phyloP scores from a whole-genome alignment of 2,113 vertebrate genomes.

The Siniperca knerii region DNA sequence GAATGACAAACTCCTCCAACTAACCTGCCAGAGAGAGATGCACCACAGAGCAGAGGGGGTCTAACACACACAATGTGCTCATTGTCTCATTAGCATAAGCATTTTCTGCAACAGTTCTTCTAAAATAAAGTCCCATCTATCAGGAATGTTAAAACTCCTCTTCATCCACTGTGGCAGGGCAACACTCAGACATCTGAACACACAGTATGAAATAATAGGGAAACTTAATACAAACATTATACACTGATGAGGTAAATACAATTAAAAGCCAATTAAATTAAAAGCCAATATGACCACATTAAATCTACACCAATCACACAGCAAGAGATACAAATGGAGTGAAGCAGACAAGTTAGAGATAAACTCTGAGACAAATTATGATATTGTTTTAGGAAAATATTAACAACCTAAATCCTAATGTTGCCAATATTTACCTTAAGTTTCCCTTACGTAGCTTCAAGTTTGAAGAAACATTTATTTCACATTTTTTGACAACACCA shows the following conservation, averaged over 20 bases:
- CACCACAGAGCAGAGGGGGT: constrained; percentile 29
- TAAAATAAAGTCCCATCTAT: background rate
- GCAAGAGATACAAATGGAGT: too few species aligned
- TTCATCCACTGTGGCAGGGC: background rate
- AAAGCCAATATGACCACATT: too few species aligned
- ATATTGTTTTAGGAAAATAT: background rate
- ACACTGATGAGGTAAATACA: background rate
- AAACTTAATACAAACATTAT: background rate
- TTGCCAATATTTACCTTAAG: background rate
- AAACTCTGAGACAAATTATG: too few species aligned
- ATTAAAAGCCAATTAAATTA: too few species aligned
- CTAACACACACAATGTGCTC: constrained; percentile 21
- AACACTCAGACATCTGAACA: background rate
- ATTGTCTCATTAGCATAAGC: constrained; percentile 64
- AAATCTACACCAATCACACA: too few species aligned
- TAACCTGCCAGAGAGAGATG: constrained; percentile 58
- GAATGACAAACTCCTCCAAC: constrained; percentile 63
- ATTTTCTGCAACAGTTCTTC: constrained; percentile 36
- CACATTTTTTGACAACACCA: background rate
- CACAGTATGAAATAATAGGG: background rate
- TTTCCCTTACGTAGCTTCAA: background rate
- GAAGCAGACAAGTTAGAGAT: too few species aligned
- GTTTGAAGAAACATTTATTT: background rate
- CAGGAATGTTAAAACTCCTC: background rate
- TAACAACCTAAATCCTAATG: background rate